These are phyloP conservation scores for Hirundichthys speculiger DNA, from an alignment of 2,113 vertebrate genomes.

Conservation along the genomic window DNA sequence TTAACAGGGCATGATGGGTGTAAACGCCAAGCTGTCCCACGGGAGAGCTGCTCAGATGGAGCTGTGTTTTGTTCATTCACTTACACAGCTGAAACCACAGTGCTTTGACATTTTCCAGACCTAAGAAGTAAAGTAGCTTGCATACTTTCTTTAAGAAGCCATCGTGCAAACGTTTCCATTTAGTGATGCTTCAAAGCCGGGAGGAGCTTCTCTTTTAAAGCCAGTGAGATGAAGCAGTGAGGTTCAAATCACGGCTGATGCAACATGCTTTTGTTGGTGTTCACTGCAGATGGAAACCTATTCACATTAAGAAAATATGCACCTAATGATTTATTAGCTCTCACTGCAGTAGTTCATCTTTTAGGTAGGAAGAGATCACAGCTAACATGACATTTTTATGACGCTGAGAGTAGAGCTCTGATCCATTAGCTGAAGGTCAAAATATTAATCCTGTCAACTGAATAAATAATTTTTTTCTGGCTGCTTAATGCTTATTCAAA, in stretches of 20 bases:
- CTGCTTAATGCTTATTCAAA: too few relatives aligned
- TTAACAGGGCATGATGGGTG: slow-evolving; percentile 67
- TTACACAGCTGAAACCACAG: slow-evolving; percentile 18
- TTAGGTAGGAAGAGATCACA: too few relatives aligned
- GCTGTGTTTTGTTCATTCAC: slow-evolving; percentile 33
- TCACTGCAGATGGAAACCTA: not conserved
- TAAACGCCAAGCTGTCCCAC: slow-evolving; percentile 69
- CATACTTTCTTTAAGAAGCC: slow-evolving; percentile 41
- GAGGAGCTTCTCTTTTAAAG: slow-evolving; percentile 11
- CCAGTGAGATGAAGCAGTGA: not conserved
- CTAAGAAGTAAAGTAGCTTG: slow-evolving; percentile 17
- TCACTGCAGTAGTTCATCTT: too few relatives aligned
- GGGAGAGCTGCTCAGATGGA: slow-evolving; percentile 43
- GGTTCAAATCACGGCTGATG: not conserved
- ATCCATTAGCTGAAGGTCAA: too few relatives aligned
- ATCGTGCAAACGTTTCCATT: slow-evolving; percentile 41
- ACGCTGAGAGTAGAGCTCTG: too few relatives aligned
- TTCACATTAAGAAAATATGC: not conserved
- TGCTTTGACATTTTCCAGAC: slow-evolving; percentile 28
- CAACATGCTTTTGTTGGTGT: not conserved
- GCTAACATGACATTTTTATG: too few relatives aligned
- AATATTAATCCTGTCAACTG: too few relatives aligned
- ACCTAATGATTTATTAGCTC: not conserved
- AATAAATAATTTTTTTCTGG: too few relatives aligned
- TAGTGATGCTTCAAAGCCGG: slow-evolving; percentile 14